Base-by-base conservation (phyloP, 1,140 invertebrate species). In the Drosophila watanabei region DNA sequence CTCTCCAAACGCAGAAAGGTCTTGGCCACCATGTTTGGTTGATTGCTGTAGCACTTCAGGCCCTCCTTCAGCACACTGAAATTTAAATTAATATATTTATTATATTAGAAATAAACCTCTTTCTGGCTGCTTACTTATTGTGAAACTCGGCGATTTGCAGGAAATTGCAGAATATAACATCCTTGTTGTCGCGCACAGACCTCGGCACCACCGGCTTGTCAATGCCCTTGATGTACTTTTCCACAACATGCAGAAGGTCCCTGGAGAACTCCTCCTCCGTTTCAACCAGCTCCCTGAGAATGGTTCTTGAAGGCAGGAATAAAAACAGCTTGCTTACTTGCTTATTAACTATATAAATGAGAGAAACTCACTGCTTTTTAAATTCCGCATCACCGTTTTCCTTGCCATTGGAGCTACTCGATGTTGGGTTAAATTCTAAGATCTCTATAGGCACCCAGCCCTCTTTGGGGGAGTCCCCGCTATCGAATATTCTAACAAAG, bases 211-310 rank as follows among this genome's bases (percentile, higher is more conserved):
- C 93, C 16, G 95, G 94, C 93, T 95, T 95, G 84, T 98, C 97
- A 84, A 98, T 94, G 2, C 96, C 95, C 78, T 96, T 96, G 86
- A 97, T 95, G 93, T 99, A 99, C 68, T 96, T 95, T 65, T 98
- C 96, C 4, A 99, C 96, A 33, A 99, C 97, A 87, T 95, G 95
- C 82, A 97, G 95, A 73, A 99, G 95, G 92, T 99, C 98, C 65
- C 96, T 95, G 1, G 98, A 97, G 92, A 99, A 99, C 94, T 99
- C 98, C 93, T 99, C 97, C 94, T 99, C 99, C 0, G 98, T 99
- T 93, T 99, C 98, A 11, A 99, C 95, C 73, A 99, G 94, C 93
- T 99, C 98, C 56, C 97, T 97, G 13, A 99, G 95, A 6, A 98
- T 97, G 62, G 98, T 97, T 86, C 98, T 99, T 93, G 49, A 94